Conservation (phyloP, 2,113 vertebrate genomes). For the Mionectes macconnelli region DNA sequence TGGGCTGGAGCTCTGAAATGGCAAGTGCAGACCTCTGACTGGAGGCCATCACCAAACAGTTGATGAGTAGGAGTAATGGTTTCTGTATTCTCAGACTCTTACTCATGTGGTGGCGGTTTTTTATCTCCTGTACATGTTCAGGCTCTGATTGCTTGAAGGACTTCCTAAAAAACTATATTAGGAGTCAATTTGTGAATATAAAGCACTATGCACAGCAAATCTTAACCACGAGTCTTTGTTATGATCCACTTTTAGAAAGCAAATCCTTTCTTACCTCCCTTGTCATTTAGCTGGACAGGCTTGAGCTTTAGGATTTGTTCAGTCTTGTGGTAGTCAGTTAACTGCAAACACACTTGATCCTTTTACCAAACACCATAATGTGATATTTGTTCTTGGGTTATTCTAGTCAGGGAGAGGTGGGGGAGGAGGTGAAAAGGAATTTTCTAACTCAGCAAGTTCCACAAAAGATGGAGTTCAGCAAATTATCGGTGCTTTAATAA, state of each 20-base stretch:
- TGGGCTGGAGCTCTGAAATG: background rate
- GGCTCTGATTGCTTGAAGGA: background rate
- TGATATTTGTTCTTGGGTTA: constrained; percentile 20
- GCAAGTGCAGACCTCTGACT: background rate
- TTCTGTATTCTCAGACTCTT: background rate
- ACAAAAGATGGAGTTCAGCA: constrained; percentile 37
- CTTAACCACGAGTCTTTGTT: background rate
- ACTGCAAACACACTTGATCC: background rate
- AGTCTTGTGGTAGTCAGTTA: background rate
- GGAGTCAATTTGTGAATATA: background rate
- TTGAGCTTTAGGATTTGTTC: constrained; percentile 27
- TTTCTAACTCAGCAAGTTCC: constrained; percentile 40
- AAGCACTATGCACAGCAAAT: background rate
- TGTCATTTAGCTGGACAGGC: background rate
- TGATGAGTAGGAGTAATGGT: background rate
- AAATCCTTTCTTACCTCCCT: background rate
- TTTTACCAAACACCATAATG: background rate
- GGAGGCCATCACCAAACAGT: background rate
- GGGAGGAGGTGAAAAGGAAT: constrained; percentile 32
- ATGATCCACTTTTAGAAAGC: background rate
- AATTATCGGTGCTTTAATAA: constrained; percentile 43
- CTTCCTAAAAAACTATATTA: background rate
- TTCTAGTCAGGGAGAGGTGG: background rate
- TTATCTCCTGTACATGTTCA: background rate
- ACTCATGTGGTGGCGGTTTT: background rate